These are phyloP conservation scores for Phrixothrix hirtus DNA, from an alignment of 2,888 invertebrate species.

Conservation along the genomic window DNA sequence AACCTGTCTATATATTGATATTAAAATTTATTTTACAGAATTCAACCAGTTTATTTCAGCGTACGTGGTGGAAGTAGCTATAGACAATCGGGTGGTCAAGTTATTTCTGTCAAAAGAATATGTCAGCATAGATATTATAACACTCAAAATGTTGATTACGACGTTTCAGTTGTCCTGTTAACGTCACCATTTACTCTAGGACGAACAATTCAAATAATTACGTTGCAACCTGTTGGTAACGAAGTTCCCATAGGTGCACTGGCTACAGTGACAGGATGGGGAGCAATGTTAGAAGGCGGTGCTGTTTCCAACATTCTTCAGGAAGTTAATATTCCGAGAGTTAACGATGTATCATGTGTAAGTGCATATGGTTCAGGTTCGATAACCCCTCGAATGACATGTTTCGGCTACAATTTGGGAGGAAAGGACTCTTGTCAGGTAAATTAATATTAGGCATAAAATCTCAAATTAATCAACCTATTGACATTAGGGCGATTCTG, in stretches of 20 bases:
- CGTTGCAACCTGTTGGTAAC: neutral
- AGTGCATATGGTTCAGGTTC: neutral
- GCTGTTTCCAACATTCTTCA: neutral
- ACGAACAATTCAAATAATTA: neutral
- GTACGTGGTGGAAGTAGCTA: slow-evolving; percentile 11
- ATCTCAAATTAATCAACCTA: neutral
- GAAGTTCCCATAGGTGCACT: neutral
- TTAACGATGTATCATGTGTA: neutral
- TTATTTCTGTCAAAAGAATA: slow-evolving; percentile 4
- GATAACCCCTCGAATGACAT: slow-evolving; percentile 19
- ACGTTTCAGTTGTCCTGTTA: slow-evolving; percentile 8
- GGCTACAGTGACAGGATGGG: slow-evolving; percentile 10
- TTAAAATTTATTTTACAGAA: neutral
- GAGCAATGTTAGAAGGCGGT: neutral
- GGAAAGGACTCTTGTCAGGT: slow-evolving; percentile 15
- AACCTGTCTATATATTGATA: neutral
- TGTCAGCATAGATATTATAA: slow-evolving; percentile 5
- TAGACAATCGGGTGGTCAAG: slow-evolving; percentile 8
- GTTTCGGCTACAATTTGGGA: slow-evolving; percentile 10
- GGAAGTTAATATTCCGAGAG: slow-evolving; percentile 5
- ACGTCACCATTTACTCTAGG: neutral
- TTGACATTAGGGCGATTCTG: slow-evolving; percentile 1
- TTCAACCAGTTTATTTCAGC: neutral
- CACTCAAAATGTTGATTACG: slow-evolving; percentile 9
- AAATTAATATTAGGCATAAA: neutral